phyloP scores from a whole-genome alignment of 2,797 vertebrate genomes.

The Muscicapa striata region DNA sequence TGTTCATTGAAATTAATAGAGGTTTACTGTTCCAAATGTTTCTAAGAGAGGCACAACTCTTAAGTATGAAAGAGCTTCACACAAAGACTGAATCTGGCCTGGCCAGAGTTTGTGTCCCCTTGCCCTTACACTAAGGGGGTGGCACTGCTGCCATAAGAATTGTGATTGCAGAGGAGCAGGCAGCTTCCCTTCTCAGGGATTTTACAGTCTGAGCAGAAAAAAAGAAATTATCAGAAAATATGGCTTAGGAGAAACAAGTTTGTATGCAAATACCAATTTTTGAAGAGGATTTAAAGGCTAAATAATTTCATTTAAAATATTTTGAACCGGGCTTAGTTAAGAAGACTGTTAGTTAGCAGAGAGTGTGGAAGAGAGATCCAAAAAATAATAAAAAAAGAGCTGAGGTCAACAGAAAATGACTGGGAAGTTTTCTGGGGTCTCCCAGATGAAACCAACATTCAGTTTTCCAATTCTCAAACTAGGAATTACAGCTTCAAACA shows the following conservation, averaged over 20 bases:
- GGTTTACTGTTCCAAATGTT: not conserved
- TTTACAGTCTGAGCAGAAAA: not conserved
- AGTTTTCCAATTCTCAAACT: not conserved
- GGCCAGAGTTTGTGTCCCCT: not conserved
- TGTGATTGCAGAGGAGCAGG: not conserved
- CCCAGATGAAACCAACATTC: not conserved
- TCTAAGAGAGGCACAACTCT: not conserved
- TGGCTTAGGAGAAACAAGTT: not conserved
- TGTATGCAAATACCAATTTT: not conserved
- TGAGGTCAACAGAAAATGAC: not conserved
- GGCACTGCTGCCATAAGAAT: not conserved
- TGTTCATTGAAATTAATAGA: not conserved
- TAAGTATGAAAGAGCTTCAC: not conserved
- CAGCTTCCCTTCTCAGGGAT: not conserved
- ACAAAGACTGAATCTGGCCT: not conserved
- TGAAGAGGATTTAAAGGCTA: not conserved
- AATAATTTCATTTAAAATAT: not conserved
- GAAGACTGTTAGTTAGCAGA: not conserved
- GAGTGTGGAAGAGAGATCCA: not conserved
- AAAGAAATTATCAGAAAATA: not conserved
- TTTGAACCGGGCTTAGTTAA: not conserved
- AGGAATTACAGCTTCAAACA: not conserved
- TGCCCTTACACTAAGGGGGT: accelerated
- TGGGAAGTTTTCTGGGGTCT: not conserved
- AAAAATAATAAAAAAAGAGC: not conserved